Conservation (phyloP, 2,797 vertebrate species). For the Cetoscarus ocellatus region DNA sequence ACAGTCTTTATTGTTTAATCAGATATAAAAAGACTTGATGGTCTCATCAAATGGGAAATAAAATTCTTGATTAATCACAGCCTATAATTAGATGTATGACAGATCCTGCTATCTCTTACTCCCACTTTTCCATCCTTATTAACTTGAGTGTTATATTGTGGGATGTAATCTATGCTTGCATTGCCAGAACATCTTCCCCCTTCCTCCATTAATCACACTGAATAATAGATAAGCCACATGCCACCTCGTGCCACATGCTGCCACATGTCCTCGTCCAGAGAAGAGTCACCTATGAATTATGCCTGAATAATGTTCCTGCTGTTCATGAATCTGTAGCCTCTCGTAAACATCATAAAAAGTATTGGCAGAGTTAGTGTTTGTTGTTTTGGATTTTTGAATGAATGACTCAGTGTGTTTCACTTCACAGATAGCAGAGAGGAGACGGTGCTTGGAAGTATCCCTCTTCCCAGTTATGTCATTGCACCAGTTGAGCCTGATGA, state of each 20-base stretch:
- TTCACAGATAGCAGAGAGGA: slow-evolving; percentile 97
- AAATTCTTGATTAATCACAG: slow-evolving; percentile 38
- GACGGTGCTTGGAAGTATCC: slow-evolving; percentile 94
- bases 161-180: slow-evolving; percentile 57
- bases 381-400: slow-evolving; percentile 29
- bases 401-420: slow-evolving; percentile 15
- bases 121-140: slow-evolving; percentile 49
- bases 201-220: slow-evolving; percentile 67
- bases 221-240: slow-evolving; percentile 74
- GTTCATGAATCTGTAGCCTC: slow-evolving; percentile 41
- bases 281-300: slow-evolving; percentile 62
- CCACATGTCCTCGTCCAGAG: slow-evolving; percentile 43
- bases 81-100: slow-evolving; percentile 36
- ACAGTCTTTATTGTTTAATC: slow-evolving; percentile 22
- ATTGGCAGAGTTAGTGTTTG: slow-evolving; percentile 18
- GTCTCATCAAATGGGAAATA: slow-evolving; percentile 18
- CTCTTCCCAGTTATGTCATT: slow-evolving; percentile 94
- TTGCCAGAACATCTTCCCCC: slow-evolving; percentile 49
- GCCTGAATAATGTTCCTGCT: slow-evolving; percentile 46
- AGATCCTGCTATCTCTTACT: slow-evolving; percentile 12
- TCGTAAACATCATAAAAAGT: slow-evolving; percentile 43
- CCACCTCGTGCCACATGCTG: slow-evolving; percentile 54
- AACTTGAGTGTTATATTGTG: slow-evolving; percentile 57
- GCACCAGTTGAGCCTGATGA: slow-evolving; percentile 93
- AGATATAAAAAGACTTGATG: background rate